phyloP scores from a whole-genome alignment of 1,140 invertebrate species.

The Nilaparvata lugens region DNA sequence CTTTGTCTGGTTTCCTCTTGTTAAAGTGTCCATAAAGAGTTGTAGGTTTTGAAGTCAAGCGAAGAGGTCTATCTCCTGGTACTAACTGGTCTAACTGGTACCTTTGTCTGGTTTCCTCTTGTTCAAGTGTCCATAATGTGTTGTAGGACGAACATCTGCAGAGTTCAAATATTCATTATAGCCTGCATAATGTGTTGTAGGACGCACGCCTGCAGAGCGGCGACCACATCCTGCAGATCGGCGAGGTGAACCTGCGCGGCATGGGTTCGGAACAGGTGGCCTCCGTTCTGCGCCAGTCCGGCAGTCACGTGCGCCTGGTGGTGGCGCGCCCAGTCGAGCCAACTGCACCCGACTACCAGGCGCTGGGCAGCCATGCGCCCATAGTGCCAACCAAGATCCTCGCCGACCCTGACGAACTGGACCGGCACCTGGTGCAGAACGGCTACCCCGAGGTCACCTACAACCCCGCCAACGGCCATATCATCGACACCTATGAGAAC shows the following conservation, averaged over 20 bases:
- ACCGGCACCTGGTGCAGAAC: slow-evolving; percentile 71
- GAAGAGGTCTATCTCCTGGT: no score
- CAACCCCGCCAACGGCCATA: slow-evolving; percentile 30
- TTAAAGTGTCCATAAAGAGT: no score
- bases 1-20: no score
- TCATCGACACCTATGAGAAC: slow-evolving; percentile 35
- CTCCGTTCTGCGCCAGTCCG: slow-evolving; percentile 78
- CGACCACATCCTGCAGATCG: slow-evolving; percentile 91
- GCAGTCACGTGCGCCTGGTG: slow-evolving; percentile 74
- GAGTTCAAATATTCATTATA: no score
- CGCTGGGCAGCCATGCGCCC: slow-evolving; percentile 60
- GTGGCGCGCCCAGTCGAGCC: slow-evolving; percentile 80
- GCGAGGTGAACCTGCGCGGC: slow-evolving; percentile 82
- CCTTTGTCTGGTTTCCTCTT: no score
- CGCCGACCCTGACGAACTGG: slow-evolving; percentile 74
- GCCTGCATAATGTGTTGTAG: slow-evolving; percentile 39
- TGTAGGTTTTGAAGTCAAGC: no score
- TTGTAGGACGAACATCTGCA: no score
- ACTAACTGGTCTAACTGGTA: no score
- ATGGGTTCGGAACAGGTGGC: slow-evolving; percentile 92
- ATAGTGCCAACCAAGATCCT: slow-evolving; percentile 77
- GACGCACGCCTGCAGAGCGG: slow-evolving; percentile 81
- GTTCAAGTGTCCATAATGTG: no score
- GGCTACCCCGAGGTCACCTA: slow-evolving; percentile 51
- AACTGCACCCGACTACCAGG: slow-evolving; percentile 53